Conservation (phyloP, 2,888 invertebrate genomes). For the Metacarcinus magister region DNA sequence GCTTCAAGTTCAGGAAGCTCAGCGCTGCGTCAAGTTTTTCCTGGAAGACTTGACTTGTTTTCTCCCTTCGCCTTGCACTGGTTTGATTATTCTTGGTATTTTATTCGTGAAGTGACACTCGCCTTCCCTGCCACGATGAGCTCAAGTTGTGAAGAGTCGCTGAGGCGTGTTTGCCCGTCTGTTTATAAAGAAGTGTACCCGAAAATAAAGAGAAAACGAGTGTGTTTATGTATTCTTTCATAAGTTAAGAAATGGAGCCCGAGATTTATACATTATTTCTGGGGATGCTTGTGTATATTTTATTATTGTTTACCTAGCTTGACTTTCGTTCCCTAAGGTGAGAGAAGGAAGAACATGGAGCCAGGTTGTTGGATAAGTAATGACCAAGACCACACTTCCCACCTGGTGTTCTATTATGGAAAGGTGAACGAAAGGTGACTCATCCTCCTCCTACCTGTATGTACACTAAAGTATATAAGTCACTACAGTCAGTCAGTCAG, state of each 20-base stretch:
- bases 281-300: not conserved
- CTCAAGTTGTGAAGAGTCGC: not conserved
- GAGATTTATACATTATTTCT: not conserved
- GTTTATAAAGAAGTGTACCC: not conserved
- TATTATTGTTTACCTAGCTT: not conserved
- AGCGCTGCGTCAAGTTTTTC: not conserved
- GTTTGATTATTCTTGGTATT: not conserved
- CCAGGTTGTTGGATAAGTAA: not conserved
- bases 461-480: not conserved
- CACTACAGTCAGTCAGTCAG: not conserved
- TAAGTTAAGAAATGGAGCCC: not conserved
- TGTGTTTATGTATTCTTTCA: not conserved
- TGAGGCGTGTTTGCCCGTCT: not conserved
- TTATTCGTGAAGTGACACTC: not conserved
- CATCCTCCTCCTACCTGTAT: too few species aligned
- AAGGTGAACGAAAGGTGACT: not conserved
- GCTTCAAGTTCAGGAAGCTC: not conserved
- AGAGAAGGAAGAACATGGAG: not conserved
- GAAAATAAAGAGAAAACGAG: conserved; percentile 11
- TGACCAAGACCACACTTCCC: not conserved
- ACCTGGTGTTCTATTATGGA: not conserved
- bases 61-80: not conserved
- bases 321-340: not conserved
- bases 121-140: not conserved
- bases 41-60: not conserved